phyloP scores from a whole-genome alignment of 2,113 vertebrate species.

The Prunella fulvescens region DNA sequence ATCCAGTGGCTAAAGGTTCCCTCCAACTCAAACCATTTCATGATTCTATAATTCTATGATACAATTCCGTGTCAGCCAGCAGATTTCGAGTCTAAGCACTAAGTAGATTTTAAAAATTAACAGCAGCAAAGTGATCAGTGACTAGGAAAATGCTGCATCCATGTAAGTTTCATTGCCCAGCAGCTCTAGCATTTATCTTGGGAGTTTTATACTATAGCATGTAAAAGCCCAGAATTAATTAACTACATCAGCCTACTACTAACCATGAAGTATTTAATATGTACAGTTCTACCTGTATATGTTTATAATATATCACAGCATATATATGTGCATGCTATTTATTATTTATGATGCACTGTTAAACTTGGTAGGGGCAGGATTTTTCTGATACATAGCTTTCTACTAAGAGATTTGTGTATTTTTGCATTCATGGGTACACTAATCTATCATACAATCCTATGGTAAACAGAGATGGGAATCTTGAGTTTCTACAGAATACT shows the following conservation, averaged over 20 bases:
- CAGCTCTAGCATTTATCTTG: neutral
- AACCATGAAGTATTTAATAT: neutral
- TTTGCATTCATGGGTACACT: neutral
- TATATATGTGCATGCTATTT: neutral
- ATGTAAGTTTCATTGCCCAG: neutral
- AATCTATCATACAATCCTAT: neutral
- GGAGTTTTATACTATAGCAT: neutral
- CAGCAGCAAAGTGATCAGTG: neutral
- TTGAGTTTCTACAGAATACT: neutral
- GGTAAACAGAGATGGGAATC: neutral
- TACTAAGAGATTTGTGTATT: neutral
- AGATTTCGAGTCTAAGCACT: neutral
- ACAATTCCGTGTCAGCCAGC: neutral
- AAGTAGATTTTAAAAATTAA: neutral
- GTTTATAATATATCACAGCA: neutral
- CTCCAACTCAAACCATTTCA: neutral
- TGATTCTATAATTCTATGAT: neutral
- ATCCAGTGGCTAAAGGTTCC: neutral
- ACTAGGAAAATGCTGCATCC: neutral
- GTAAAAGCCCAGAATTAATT: neutral
- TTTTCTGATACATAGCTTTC: neutral
- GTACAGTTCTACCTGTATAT: neutral
- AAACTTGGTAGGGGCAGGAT: neutral
- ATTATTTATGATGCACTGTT: neutral
- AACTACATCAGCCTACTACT: neutral